Evolutionary conservation across 92 coral and sea anemone genomes (phyloP).

Genomic region (Zoanthus gigantus): DNA sequence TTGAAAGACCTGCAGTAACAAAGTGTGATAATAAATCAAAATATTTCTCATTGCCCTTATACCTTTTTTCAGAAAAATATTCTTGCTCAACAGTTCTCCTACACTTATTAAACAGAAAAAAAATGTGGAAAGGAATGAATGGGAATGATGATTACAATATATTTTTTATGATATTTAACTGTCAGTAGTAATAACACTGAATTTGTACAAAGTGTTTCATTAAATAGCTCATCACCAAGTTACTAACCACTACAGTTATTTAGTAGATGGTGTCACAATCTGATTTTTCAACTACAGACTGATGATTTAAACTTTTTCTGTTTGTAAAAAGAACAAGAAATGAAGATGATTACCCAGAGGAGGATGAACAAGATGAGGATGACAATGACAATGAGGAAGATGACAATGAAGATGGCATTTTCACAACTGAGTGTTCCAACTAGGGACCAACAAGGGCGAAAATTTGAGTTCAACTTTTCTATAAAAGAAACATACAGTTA

Average conservation of each 20-base stretch:
- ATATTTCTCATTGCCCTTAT: no score
- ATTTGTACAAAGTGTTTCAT: no score
- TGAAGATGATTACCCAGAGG: not conserved
- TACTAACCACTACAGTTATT: not conserved
- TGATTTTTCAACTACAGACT: not conserved
- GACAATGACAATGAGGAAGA: not conserved
- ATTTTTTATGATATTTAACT: no score
- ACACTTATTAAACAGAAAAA: no score
- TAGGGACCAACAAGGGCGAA: constrained; percentile 5
- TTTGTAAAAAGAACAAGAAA: not conserved
- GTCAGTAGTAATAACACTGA: no score
- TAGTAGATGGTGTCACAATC: not conserved
- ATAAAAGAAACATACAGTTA: constrained; percentile 1
- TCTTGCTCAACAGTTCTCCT: no score
- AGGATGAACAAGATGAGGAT: not conserved
- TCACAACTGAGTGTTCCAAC: constrained; percentile 11
- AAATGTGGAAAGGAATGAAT: no score
- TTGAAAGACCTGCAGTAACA: no score
- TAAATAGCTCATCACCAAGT: no score
- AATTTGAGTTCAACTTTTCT: constrained; percentile 15
- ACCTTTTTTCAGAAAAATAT: no score
- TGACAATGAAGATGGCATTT: not conserved
- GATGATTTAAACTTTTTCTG: not conserved
- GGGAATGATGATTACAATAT: no score
- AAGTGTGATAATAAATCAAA: no score